Evolutionary conservation across 2,888 invertebrate species (phyloP), one percentile per base, ranked within the genome.

Genomic region (Onthophagus sagittarius): DNA sequence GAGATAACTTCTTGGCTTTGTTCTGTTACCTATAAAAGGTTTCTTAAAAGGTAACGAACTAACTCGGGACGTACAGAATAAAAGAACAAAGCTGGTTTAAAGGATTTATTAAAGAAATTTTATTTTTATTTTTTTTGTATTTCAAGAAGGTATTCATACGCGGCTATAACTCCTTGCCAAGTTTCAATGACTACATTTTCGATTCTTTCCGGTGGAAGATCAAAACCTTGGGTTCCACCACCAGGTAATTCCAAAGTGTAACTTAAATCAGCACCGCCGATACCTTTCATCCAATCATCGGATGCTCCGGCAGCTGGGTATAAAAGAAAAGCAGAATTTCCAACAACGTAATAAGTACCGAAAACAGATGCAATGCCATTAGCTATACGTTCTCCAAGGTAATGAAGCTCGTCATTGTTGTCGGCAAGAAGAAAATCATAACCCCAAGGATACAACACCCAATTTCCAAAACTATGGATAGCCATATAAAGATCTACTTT

Each of bases 391-490:
- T 84, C 77, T 0, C 86, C 88, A 6, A 88, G 84, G 0, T 80
- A 77, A 6, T 87, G 85, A 0, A 90, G 84, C 65, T 82, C 82
- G 0, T 86, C 82, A 0, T 84, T 87, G 72, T 89, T 87, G 0
- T 81, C 81, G 4, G 89, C 90, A 0, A 85, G 82, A 0, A 80
- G 81, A 64, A 85, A 85, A 23, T 89, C 88, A 76, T 88, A 91
- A 0, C 91, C 92, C 90, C 91, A 93, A 0, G 91, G 90, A 79
- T 92, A 91, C 2, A 92, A 80, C 39, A 92, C 83, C 82, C 90
- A 90, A 76, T 89, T 88, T n/a, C 93, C 93, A 79, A 88, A 94
- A 9, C 93, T 91, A 81, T 95, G 95, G 77, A 94, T 85, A 0
- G 92, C 90, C 9, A 94, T 80, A 81, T 93, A 94, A 75, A 92